A percentile compares a stretch with the other conserved stretches of the same genome.
phyloP scores from a whole-genome alignment of 1,140 invertebrate species.

The Drosophila pectinifera region DNA sequence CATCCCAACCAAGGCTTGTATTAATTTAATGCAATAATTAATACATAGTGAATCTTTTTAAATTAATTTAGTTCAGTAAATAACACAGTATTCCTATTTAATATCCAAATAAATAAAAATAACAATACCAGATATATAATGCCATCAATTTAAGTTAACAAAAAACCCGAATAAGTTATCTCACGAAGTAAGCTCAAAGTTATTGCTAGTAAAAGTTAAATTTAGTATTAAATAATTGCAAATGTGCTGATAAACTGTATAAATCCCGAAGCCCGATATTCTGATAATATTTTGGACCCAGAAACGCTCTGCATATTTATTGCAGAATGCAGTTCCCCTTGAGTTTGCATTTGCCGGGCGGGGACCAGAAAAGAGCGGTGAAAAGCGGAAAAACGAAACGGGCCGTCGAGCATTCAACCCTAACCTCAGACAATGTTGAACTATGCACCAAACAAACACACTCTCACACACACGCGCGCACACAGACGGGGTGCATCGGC shows the following conservation, averaged over 20 bases:
- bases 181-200: no score
- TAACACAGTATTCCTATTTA: no score
- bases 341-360: constrained; percentile 12
- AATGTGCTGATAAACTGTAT: not conserved
- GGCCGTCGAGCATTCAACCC: constrained; percentile 72
- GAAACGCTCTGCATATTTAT: not conserved
- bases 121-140: no score
- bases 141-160: no score
- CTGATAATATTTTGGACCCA: not conserved
- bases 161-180: no score
- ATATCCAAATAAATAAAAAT: no score
- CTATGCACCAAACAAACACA: constrained; percentile 38
- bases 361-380: constrained; percentile 22
- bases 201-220: not conserved
- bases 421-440: constrained; percentile 82
- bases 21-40: no score
- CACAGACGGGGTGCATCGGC: constrained; percentile 25
- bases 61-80: no score
- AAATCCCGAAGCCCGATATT: not conserved
- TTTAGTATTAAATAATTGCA: not conserved
- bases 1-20: no score
- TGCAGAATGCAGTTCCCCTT: constrained; percentile 23
- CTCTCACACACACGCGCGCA: not conserved
- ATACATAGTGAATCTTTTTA: no score
- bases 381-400: constrained; percentile 2